Base-by-base conservation (phyloP, 2,797 vertebrate genomes). In the Novumbra hubbsi region DNA sequence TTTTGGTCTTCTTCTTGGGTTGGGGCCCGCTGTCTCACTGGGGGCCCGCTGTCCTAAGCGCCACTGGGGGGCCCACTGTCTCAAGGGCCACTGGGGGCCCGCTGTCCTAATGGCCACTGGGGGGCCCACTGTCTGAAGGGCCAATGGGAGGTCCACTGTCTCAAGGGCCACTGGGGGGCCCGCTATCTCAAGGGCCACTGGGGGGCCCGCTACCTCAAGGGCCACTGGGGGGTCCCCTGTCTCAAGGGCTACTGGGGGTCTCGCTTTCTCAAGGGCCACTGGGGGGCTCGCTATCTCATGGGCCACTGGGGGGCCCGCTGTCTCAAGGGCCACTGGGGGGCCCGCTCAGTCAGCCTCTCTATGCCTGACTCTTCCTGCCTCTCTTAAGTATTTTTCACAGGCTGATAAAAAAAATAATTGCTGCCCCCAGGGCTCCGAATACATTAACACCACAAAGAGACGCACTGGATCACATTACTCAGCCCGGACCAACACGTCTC, bases 341-440 rank as follows among this genome's bases (percentile, higher is more conserved):
- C 17, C 14, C 17, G 50, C 27, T 19, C 0, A 69, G 67, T 21
- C 38, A n/a, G 7, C 34, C 70, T 19, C 24, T 65, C 73, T 41
- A 28, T 64, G 73, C 27, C 41, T 38, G 34, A 38, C 0, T 5
- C 73, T 52, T 5, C n/a, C 27, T 11, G 76, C 34, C 79, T 80
- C 86, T 91, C 90, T 90, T 88, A 84, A 78, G 86, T 83, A 87
- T 82, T 74, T 91, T 93, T 93, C 84, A 87, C 86, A 89, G 87
- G 84, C 87, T 92, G 86, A 88, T 93, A 91, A 92, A 74, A 69
- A 38, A 87, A 82, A 84, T 86, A 89, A 89, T 83, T 91, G 81
- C 76, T 86, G 74, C 79, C 83, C 83, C 86, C 86, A 85, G 80
- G 75, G 73, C 71, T 84, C 71, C 68, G 83, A 78, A 83, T 80